Percentiles rank a stretch among this genome's conserved stretches.
Evolutionary conservation across 1,140 invertebrate species (phyloP).

Genomic region (Formica selysi): DNA sequence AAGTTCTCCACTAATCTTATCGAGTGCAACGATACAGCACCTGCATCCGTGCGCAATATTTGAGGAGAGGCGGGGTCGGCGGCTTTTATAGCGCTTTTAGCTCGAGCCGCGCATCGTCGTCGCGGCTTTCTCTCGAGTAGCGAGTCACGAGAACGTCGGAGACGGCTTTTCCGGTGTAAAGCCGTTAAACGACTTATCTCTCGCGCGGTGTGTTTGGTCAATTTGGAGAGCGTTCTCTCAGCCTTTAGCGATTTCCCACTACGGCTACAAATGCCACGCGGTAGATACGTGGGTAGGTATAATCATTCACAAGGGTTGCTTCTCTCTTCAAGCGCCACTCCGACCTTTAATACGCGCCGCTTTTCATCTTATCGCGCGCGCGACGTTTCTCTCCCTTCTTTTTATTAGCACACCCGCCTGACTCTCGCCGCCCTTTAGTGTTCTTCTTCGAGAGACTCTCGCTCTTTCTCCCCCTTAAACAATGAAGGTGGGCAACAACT

Average conservation of each 20-base stretch:
- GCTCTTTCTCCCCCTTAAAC: background rate
- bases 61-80: constrained; percentile 19
- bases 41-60: constrained; percentile 66
- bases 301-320: no score
- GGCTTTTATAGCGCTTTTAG: constrained; percentile 71
- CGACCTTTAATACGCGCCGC: constrained; percentile 73
- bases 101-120: constrained; percentile 16
- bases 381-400: constrained; percentile 43
- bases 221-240: constrained; percentile 65
- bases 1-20: constrained; percentile 68
- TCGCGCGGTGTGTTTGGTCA: constrained; percentile 68
- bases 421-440: constrained; percentile 22
- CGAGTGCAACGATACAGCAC: constrained; percentile 43
- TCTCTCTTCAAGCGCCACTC: constrained; percentile 68
- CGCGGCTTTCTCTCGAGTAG: constrained; percentile 21
- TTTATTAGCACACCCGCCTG: constrained; percentile 48
- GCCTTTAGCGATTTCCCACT: constrained; percentile 47
- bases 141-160: constrained; percentile 9
- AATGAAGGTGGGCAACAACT: background rate
- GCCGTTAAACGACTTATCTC: constrained; percentile 75
- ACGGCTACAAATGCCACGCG: constrained; percentile 22
- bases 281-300: background rate
- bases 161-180: constrained; percentile 34
- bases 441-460: constrained; percentile 19
- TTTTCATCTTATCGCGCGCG: constrained; percentile 70